phyloP scores from a whole-genome alignment of 2,888 invertebrate species.

The Branchipolynoe longqiensis region DNA sequence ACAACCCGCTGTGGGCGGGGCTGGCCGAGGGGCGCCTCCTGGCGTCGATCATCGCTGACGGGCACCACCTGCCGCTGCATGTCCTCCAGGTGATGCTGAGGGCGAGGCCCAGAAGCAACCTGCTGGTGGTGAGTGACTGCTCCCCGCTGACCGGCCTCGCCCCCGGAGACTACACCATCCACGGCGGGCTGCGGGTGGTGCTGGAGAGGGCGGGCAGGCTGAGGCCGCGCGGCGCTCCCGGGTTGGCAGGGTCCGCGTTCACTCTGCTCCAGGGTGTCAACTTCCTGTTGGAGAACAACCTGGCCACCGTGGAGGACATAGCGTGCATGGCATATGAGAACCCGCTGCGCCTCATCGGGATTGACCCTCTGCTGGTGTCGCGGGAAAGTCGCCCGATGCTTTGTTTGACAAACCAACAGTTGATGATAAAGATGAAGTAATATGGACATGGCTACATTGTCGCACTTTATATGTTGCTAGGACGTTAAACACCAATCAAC shows the following conservation, averaged over 20 bases:
- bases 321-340: not conserved
- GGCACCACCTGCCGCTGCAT: not conserved
- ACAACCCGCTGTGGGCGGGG: not conserved
- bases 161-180: constrained; percentile 11
- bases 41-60: not conserved
- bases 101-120: not conserved
- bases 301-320: not conserved
- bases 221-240: not conserved
- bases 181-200: not conserved
- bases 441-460: too few relatives aligned
- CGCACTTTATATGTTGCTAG: too few relatives aligned
- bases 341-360: not conserved
- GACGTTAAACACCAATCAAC: too few relatives aligned
- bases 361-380: not conserved
- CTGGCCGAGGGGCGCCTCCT: not conserved
- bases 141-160: not conserved
- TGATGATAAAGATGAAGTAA: not conserved
- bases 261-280: not conserved
- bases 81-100: not conserved
- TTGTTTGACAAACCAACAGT: not conserved
- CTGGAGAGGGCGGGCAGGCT: not conserved
- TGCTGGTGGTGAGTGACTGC: not conserved
- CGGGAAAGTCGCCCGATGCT: not conserved
- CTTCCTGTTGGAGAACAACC: not conserved
- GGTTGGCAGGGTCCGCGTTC: not conserved